These are phyloP conservation scores for Drosophila funebris DNA, from an alignment of 1,140 invertebrate species.

Conservation along the genomic window DNA sequence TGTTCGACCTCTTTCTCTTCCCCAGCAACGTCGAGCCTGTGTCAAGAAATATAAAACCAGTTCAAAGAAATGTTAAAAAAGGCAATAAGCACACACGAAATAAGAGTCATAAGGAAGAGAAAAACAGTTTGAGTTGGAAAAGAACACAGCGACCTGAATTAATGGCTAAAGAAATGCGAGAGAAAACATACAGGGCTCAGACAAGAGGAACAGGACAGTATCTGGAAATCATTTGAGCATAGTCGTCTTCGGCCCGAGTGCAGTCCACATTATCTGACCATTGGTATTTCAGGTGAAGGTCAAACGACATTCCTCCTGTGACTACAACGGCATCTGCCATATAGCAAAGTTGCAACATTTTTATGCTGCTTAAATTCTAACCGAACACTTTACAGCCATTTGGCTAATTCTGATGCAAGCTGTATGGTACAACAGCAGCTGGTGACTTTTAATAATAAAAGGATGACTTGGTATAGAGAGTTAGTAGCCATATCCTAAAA, in stretches of 20 bases:
- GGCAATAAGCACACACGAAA: constrained; percentile 69
- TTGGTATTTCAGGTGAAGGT: constrained; percentile 72
- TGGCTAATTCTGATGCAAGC: constrained; percentile 49
- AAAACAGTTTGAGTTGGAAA: constrained; percentile 38
- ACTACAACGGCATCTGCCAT: constrained; percentile 37
- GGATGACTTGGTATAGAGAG: neutral
- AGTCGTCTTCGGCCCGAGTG: constrained; percentile 15
- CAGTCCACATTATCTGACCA: constrained; percentile 32
- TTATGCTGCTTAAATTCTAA: constrained; percentile 60
- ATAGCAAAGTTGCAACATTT: constrained; percentile 57
- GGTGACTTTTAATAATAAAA: neutral
- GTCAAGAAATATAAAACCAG: constrained; percentile 79
- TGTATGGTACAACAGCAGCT: constrained; percentile 23
- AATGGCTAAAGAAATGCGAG: constrained; percentile 72
- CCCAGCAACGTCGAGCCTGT: constrained; percentile 32
- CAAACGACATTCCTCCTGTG: constrained; percentile 37
- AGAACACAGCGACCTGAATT: constrained; percentile 33
- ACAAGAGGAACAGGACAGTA: neutral
- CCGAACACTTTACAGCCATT: constrained; percentile 58
- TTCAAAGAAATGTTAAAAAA: constrained; percentile 77
- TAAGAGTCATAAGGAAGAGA: constrained; percentile 28
- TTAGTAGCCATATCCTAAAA: neutral
- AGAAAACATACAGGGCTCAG: constrained; percentile 65
- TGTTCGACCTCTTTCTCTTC: neutral
- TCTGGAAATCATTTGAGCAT: constrained; percentile 43